These are phyloP conservation scores for Rhabdomys pumilio DNA, from an alignment of 2,797 vertebrate species.

Conservation along the genomic window DNA sequence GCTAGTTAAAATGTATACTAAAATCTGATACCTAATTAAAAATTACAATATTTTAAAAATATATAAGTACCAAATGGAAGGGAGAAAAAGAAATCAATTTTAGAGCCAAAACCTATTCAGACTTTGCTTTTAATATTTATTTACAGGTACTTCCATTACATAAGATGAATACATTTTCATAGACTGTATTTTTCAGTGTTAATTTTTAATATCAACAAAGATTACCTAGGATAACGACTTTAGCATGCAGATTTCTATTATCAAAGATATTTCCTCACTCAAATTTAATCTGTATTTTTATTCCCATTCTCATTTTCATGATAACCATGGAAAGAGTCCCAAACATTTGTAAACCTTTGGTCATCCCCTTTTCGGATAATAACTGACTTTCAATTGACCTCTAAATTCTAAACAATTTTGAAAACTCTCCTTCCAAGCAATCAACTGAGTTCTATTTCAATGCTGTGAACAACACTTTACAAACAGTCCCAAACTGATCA, in stretches of 20 bases:
- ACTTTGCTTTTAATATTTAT: background rate
- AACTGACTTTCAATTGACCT: background rate
- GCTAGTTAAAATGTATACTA: background rate
- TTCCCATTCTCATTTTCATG: background rate
- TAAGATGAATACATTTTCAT: background rate
- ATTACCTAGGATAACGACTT: background rate
- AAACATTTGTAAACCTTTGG: background rate
- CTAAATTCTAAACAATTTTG: background rate
- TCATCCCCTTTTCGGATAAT: background rate
- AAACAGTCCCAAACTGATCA: background rate
- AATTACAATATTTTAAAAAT: no score
- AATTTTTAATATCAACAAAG: background rate
- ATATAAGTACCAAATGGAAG: background rate
- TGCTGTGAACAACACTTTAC: background rate
- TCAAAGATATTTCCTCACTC: background rate
- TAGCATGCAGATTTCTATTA: background rate
- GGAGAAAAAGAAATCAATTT: background rate
- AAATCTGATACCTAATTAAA: background rate
- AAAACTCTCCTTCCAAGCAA: no score
- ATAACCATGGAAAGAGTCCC: background rate
- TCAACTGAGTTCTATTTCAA: background rate
- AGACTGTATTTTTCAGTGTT: background rate
- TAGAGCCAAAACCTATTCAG: background rate
- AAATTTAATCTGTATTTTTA: background rate
- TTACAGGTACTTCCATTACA: background rate